These are phyloP conservation scores for Cichladusa arquata DNA, from an alignment of 2,113 vertebrate species.

Conservation along the genomic window DNA sequence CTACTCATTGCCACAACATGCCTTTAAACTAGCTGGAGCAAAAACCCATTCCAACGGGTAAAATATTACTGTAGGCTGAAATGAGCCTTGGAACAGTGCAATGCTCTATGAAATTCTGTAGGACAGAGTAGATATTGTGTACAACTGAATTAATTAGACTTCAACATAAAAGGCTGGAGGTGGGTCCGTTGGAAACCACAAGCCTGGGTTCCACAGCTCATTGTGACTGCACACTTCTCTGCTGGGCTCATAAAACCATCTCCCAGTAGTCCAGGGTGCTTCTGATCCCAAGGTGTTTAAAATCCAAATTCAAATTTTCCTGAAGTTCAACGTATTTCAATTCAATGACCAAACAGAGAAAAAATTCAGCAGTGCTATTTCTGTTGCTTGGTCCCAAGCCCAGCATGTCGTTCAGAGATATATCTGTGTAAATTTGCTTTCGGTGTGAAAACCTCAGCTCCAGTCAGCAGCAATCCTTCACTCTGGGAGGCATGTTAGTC, in stretches of 20 bases:
- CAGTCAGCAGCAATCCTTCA: not conserved
- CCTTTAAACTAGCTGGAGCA: slow-evolving; percentile 28
- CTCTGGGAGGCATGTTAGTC: not conserved
- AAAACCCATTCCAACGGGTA: slow-evolving; percentile 25
- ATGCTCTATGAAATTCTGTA: not conserved
- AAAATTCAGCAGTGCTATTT: not conserved
- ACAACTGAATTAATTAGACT: not conserved
- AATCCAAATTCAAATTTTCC: not conserved
- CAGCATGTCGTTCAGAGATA: not conserved
- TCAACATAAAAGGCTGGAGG: not conserved
- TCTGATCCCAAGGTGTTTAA: not conserved
- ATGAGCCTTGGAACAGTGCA: slow-evolving; percentile 5
- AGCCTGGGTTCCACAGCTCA: not conserved
- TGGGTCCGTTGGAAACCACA: not conserved
- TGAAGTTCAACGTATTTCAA: not conserved
- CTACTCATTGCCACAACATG: slow-evolving; percentile 25
- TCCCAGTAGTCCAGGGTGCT: not conserved
- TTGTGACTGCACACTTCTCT: not conserved
- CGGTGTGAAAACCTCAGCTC: not conserved
- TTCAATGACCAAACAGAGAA: not conserved
- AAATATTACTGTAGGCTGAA: slow-evolving; percentile 23
- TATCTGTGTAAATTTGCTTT: not conserved
- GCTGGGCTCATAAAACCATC: not conserved
- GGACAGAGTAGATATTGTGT: slow-evolving; percentile 20
- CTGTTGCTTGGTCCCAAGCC: not conserved